Evolutionary conservation across 1,140 invertebrate genomes (phyloP).

Genomic region (Camponotus vicinus): DNA sequence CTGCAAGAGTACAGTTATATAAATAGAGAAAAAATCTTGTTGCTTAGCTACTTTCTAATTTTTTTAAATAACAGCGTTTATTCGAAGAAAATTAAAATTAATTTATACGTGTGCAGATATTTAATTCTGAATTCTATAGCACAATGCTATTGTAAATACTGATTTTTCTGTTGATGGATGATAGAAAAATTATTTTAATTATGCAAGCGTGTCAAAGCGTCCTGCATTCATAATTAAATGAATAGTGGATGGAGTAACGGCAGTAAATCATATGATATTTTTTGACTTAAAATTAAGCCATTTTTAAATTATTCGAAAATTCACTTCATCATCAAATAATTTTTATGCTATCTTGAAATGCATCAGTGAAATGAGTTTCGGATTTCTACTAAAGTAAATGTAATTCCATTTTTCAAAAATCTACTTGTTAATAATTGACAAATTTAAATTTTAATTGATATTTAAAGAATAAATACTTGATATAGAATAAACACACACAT

Average conservation of each 20-base stretch:
- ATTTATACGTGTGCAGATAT: neutral
- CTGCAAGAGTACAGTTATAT: constrained; percentile 22
- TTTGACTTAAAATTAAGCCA: neutral
- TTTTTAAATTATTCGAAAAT: neutral
- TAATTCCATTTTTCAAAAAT: neutral
- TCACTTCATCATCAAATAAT: too few species aligned
- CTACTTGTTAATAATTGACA: neutral
- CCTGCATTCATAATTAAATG: constrained; percentile 26
- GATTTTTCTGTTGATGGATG: neutral
- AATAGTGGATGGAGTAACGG: neutral
- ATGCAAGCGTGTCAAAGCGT: neutral
- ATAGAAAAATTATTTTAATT: constrained; percentile 1
- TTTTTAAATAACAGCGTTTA: constrained; percentile 6
- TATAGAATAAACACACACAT: too few species aligned
- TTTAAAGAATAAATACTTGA: neutral
- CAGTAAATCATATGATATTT: neutral
- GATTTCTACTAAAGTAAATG: neutral
- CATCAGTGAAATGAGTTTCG: neutral
- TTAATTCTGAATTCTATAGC: constrained; percentile 14
- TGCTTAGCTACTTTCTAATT: constrained; percentile 3
- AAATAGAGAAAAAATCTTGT: neutral
- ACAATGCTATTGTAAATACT: constrained; percentile 35
- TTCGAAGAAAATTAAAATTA: constrained; percentile 12
- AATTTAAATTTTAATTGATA: neutral
- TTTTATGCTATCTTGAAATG: neutral